Conservation (phyloP, 2,797 vertebrate species). For the Zenarchopterus dispar region DNA sequence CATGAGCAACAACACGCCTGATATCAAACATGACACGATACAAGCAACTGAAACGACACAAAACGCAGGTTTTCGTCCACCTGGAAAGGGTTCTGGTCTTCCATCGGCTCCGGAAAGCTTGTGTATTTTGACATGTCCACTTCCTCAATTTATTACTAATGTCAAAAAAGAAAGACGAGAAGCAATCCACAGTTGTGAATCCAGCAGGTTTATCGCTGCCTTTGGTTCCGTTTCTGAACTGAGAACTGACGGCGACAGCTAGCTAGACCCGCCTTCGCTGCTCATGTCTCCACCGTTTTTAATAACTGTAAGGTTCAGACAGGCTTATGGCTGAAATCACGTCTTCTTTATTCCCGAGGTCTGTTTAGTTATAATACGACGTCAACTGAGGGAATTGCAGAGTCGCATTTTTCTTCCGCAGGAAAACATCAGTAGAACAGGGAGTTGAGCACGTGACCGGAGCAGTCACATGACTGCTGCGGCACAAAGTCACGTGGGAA, state of each 20-base stretch:
- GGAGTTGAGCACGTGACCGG: conserved; percentile 39
- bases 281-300: conserved; percentile 39
- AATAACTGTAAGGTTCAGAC: background rate
- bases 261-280: conserved; percentile 22
- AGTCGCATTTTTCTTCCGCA: conserved; percentile 20
- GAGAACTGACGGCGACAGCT: conserved; percentile 3
- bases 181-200: background rate
- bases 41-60: background rate
- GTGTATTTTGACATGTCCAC: conserved; percentile 80
- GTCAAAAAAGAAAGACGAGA: background rate
- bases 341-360: background rate
- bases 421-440: conserved; percentile 38
- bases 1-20: conserved; percentile 37
- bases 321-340: background rate
- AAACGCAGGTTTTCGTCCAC: conserved; percentile 49
- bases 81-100: conserved; percentile 85
- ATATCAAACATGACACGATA: background rate
- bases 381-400: background rate
- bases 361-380: background rate
- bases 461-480: conserved; percentile 75
- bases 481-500: conserved; percentile 64
- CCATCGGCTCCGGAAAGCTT: conserved; percentile 77
- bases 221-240: conserved; percentile 6
- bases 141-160: conserved; percentile 22
- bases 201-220: background rate